A percentile compares a stretch with the other conserved stretches of the same genome.
phyloP scores from a whole-genome alignment of 2,888 invertebrate species.

The Antheraea assamensis region DNA sequence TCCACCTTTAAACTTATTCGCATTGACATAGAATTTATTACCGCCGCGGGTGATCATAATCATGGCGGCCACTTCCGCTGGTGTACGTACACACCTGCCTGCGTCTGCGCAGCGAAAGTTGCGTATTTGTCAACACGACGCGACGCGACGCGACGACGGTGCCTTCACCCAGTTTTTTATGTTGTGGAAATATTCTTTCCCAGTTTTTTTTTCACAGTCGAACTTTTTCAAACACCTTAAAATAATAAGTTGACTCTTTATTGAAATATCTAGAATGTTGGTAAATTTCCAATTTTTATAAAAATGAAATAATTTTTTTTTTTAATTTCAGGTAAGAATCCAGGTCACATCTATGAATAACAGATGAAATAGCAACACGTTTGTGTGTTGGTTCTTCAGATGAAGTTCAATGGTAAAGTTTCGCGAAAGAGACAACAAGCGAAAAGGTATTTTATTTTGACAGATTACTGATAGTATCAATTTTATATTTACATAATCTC shows the following conservation, averaged over 20 bases:
- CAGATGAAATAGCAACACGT: not conserved
- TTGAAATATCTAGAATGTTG: not conserved
- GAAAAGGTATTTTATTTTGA: not conserved
- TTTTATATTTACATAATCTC: not conserved
- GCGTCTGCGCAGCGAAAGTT: slow-evolving; percentile 67
- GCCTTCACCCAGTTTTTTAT: slow-evolving; percentile 11
- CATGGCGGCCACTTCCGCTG: slow-evolving; percentile 37
- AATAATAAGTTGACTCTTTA: not conserved
- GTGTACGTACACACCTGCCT: slow-evolving; percentile 52
- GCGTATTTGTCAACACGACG: slow-evolving; percentile 66
- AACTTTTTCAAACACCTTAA: not conserved
- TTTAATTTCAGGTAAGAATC: not conserved
- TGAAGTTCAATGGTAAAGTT: not conserved
- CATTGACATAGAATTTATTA: slow-evolving; percentile 47
- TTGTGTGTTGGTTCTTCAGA: not conserved
- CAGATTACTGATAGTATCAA: not conserved
- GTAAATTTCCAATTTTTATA: not conserved
- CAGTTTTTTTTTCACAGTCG: not conserved
- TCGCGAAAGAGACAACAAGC: too few species aligned
- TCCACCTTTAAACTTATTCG: slow-evolving; percentile 18
- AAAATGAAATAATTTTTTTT: not conserved
- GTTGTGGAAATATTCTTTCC: not conserved
- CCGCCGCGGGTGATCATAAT: slow-evolving; percentile 50
- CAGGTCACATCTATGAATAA: not conserved
- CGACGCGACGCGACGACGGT: slow-evolving; percentile 20